Percentiles rank a stretch among this genome's conserved stretches.
Evolutionary conservation across 2,888 invertebrate genomes (phyloP).

Genomic region (Smittia aterrima): DNA sequence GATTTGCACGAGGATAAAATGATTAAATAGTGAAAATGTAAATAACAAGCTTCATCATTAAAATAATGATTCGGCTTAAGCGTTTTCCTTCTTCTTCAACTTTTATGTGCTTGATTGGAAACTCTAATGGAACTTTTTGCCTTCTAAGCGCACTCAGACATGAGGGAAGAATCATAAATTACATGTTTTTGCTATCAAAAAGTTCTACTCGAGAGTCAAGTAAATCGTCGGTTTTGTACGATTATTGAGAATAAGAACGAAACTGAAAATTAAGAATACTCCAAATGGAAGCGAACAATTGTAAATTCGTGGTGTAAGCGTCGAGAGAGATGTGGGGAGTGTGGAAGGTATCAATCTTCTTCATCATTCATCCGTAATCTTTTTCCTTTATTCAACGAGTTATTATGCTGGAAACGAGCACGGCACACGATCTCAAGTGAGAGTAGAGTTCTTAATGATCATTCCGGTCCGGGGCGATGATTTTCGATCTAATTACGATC

Average conservation of each 20-base stretch:
- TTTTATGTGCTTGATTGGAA: not conserved
- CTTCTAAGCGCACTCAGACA: not conserved
- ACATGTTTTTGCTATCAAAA: constrained; percentile 25
- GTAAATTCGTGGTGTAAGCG: not conserved
- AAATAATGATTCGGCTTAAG: constrained; percentile 22
- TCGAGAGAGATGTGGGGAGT: constrained; percentile 14
- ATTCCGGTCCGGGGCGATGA: constrained; percentile 10
- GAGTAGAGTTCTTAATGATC: constrained; percentile 34
- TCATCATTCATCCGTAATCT: constrained; percentile 18
- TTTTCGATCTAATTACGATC: constrained; percentile 38
- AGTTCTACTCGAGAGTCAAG: not conserved
- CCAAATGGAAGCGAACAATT: constrained; percentile 16
- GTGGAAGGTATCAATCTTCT: constrained; percentile 41
- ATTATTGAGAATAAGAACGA: not conserved
- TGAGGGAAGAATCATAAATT: not conserved
- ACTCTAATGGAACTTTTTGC: not conserved
- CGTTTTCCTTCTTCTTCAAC: constrained; percentile 2
- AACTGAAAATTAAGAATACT: not conserved
- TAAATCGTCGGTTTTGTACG: constrained; percentile 7
- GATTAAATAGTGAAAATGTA: constrained; percentile 31
- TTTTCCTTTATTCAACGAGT: constrained; percentile 25
- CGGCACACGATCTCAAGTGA: constrained; percentile 20
- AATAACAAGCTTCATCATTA: constrained; percentile 38
- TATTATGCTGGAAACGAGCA: constrained; percentile 22
- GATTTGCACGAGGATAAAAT: constrained; percentile 19